Evolutionary conservation across 2,113 vertebrate genomes (phyloP), one percentile per base, ranked within the genome.

Genomic region (Gobius niger): DNA sequence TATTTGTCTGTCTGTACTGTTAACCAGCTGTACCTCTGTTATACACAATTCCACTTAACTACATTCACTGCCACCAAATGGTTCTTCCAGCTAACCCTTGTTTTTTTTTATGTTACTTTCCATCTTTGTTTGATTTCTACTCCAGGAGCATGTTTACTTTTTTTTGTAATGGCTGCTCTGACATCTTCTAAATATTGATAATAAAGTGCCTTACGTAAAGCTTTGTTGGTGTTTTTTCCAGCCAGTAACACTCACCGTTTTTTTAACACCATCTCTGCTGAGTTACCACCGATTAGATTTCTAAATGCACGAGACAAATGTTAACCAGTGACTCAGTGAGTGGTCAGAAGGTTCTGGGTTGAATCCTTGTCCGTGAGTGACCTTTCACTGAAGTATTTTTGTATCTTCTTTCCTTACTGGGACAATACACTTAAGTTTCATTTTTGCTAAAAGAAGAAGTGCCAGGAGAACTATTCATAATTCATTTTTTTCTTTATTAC

Each of bases 401-500:
- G 24, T 24, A 24, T 24, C 24, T 24, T 24, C 24, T 24, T 24
- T 24, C 24, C 24, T 4, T 34, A 34, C 24, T 34, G 24, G 47
- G 12, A 6, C 12, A 15, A 13, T 7, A 4, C 14, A 15, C 47
- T 49, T 7, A 6, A 5, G 0, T 14, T 7, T 14, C 12, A 0
- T 12, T 15, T 49, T 15, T 15, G 14, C 5, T 46, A 50, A 34
- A 34, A 34, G 24, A 40, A 14, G 7, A 72, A 34, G 14, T 3
- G 9, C 4, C 12, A 3, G 5, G 44, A 57, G 54, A 44, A 15
- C 8, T 34, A 50, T 65, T 71, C 2, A 80, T 85, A 80, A 76
- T 62, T 83, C 68, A 85, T 79, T 51, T 82, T 76, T 82, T 87
- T 50, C 73, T 92, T 92, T 91, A 93, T 90, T 92, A 90, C 84